Percentiles rank a stretch among this genome's conserved stretches.
phyloP scores from a whole-genome alignment of 2,797 vertebrate species.

The Pseudomugil tenellus region DNA sequence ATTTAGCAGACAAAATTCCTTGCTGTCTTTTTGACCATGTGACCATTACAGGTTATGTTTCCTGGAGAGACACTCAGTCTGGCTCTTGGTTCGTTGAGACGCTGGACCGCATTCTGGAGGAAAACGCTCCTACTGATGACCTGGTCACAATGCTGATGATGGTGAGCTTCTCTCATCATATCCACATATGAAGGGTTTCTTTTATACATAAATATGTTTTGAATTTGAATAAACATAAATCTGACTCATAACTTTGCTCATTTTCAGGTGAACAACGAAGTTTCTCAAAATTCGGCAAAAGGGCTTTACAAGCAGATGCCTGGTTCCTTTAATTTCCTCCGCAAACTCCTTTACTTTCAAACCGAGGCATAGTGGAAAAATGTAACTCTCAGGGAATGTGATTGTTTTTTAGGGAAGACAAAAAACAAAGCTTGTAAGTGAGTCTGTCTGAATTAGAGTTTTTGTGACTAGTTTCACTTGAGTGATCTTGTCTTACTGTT shows the following conservation, averaged over 20 bases:
- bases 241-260: constrained; percentile 32
- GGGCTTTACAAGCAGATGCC: constrained; percentile 94
- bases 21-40: constrained; percentile 17
- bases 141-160: constrained; percentile 86
- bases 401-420: not conserved
- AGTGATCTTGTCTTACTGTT: not conserved
- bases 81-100: constrained; percentile 94
- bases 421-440: not conserved
- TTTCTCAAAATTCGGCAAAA: constrained; percentile 87
- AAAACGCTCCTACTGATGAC: constrained; percentile 79
- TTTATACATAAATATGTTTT: not conserved
- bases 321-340: constrained; percentile 93
- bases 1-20: not conserved
- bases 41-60: constrained; percentile 88
- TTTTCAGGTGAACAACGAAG: constrained; percentile 87
- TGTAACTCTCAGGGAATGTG: not conserved
- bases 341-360: constrained; percentile 89
- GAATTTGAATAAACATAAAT: not conserved
- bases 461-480: constrained; percentile 6
- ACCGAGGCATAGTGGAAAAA: not conserved
- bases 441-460: constrained; percentile 5
- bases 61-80: constrained; percentile 84
- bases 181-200: not conserved
- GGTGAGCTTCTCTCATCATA: constrained; percentile 76
- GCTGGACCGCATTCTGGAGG: constrained; percentile 84